These are phyloP conservation scores for Calliopum simillimum DNA, from an alignment of 2,888 invertebrate species.

Conservation along the genomic window DNA sequence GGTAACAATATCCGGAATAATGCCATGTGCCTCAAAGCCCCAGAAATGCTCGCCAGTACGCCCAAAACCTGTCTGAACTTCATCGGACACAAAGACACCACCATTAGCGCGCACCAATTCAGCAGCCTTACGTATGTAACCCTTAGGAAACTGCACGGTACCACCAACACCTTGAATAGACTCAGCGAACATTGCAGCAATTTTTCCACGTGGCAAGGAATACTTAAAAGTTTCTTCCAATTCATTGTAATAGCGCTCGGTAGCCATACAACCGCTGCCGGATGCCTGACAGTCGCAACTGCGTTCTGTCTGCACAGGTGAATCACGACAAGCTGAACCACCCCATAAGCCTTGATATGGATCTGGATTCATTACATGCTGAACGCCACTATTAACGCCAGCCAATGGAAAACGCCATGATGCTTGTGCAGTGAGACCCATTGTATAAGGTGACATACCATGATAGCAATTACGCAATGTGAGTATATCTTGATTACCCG, in stretches of 20 bases:
- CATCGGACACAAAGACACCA: slow-evolving; percentile 92
- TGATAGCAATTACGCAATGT: slow-evolving; percentile 92
- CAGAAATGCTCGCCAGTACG: slow-evolving; percentile 94
- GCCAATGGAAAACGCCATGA: slow-evolving; percentile 83
- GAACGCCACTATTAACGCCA: slow-evolving; percentile 76
- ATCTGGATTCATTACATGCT: slow-evolving; percentile 93
- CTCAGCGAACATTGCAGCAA: slow-evolving; percentile 94
- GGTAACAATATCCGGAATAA: slow-evolving; percentile 93
- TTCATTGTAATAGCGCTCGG: slow-evolving; percentile 85
- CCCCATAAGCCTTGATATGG: slow-evolving; percentile 93
- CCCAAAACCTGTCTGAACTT: slow-evolving; percentile 98
- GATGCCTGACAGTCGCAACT: slow-evolving; percentile 73
- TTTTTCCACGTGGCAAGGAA: slow-evolving; percentile 80
- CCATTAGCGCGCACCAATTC: slow-evolving; percentile 83
- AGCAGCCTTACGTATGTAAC: slow-evolving; percentile 84
- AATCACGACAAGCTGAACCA: slow-evolving; percentile 88
- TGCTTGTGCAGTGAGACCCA: slow-evolving; percentile 84
- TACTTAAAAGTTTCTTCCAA: slow-evolving; percentile 77
- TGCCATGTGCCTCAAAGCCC: slow-evolving; percentile 93
- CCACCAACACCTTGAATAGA: slow-evolving; percentile 98
- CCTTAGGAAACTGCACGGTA: slow-evolving; percentile 90
- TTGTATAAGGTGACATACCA: slow-evolving; percentile 87
- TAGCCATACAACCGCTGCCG: slow-evolving; percentile 73
- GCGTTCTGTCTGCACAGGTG: slow-evolving; percentile 78
- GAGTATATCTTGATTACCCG: slow-evolving; percentile 85